Evolutionary conservation across 53 echinoderm and acorn worm species (phyloP), one percentile per base, ranked within the genome.

Genomic region (Patiria pectinifera): DNA sequence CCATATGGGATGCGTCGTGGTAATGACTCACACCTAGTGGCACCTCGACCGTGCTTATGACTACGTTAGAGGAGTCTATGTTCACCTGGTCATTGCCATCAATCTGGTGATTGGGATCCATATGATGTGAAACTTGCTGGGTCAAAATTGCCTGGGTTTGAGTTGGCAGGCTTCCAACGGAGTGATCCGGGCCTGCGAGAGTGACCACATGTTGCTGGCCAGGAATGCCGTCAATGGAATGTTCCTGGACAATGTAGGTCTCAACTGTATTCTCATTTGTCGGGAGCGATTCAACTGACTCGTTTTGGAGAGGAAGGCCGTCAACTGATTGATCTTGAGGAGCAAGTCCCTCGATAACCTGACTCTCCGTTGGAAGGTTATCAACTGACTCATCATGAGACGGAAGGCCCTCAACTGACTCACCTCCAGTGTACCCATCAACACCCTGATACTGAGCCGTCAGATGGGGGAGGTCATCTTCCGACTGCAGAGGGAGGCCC

Each of bases 191-290:
- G 13, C 80, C 90, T 62, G 90, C 12, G 1, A 90, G 90, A 12
- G 44, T 90, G 81, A 90, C 81, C 90, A 90, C 5, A 47, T 90
- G 90, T 25, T 89, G 78, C 23, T 89, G 89, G 16, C 89, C 89
- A 4, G 78, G 89, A 19, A 89, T 61, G 4, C 89, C 89, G 59
- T 89, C 80, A 62, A 89, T 60, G 24, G 78, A 59, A 19, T 60
- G 79, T 69, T 90, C 90, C 22, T 90, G 90, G 23, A 90, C 90
- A 21, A 90, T 90, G 69, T 69, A 90, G 13, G 90, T 81, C 46
- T 90, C 90, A 46, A 90, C 82, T 8, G 81, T 18, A 23, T 63
- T 62, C 23, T 80, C 90, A 14, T 77, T 80, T 11, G 47, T 80
- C 14, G 74, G 80, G 23, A 90, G 81, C 19, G 47, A 47, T 45